These are phyloP conservation scores for Acromyrmex charruanus DNA, from an alignment of 1,140 invertebrate species.

Conservation along the genomic window DNA sequence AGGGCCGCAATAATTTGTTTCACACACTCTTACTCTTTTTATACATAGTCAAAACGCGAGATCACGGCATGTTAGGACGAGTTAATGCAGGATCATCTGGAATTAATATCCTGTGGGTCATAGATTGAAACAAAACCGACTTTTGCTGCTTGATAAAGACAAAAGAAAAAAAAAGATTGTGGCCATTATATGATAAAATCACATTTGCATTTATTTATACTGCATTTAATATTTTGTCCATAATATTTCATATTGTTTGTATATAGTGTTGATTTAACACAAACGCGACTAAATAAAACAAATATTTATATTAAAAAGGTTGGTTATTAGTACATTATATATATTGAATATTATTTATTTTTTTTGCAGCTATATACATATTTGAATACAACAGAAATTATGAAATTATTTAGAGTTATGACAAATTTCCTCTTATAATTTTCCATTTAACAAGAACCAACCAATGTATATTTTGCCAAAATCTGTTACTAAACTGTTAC, in stretches of 20 bases:
- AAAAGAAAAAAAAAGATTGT: neutral
- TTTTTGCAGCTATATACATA: slow-evolving; percentile 75
- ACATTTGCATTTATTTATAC: neutral
- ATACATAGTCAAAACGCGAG: slow-evolving; percentile 91
- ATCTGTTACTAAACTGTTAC: no score
- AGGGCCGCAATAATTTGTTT: slow-evolving; percentile 94
- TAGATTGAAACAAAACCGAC: slow-evolving; percentile 84
- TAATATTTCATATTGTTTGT: neutral
- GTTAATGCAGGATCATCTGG: slow-evolving; percentile 93
- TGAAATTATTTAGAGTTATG: slow-evolving; percentile 55
- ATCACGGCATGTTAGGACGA: slow-evolving; percentile 92
- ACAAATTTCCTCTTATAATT: slow-evolving; percentile 66
- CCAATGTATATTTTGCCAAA: neutral
- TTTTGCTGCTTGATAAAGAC: neutral
- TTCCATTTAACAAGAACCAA: neutral
- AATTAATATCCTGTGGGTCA: slow-evolving; percentile 93
- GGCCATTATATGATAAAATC: neutral
- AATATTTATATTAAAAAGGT: neutral
- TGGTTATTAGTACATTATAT: neutral
- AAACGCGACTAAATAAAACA: slow-evolving; percentile 24
- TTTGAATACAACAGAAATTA: slow-evolving; percentile 79
- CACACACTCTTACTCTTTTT: slow-evolving; percentile 93
- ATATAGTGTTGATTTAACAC: neutral
- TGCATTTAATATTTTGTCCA: neutral
- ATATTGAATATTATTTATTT: slow-evolving; percentile 26